These are phyloP conservation scores for Lochmaea crataegi DNA, from an alignment of 2,888 invertebrate species.

Conservation along the genomic window DNA sequence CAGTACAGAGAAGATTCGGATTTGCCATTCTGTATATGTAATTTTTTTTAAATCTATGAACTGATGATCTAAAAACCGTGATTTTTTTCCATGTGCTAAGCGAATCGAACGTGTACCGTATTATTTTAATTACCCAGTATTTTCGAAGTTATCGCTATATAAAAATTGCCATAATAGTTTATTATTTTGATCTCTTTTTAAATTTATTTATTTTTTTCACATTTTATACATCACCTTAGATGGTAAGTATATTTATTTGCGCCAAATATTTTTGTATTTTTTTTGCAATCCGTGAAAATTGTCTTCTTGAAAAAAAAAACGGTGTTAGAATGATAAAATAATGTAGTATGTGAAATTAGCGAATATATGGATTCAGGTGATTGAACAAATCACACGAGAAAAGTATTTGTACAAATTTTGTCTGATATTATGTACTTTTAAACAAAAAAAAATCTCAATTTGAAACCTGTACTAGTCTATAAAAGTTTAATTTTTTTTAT, in stretches of 20 bases:
- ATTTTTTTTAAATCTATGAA: no score
- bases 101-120: conserved; percentile 1
- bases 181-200: conserved; percentile 31
- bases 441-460: conserved; percentile 45
- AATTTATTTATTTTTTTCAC: conserved; percentile 30
- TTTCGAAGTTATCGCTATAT: conserved; percentile 21
- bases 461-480: conserved; percentile 55
- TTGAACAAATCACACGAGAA: conserved; percentile 32
- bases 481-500: conserved; percentile 50
- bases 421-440: conserved; percentile 45
- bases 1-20: no score
- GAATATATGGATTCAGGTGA: conserved; percentile 42
- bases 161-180: conserved; percentile 40
- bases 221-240: conserved; percentile 29
- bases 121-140: conserved; percentile 16
- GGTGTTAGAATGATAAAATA: conserved; percentile 43
- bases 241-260: conserved; percentile 30
- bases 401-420: conserved; percentile 47
- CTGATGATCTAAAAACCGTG: no score
- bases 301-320: conserved; percentile 45
- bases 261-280: conserved; percentile 31
- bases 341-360: conserved; percentile 41
- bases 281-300: conserved; percentile 30
- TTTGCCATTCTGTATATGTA: no score
- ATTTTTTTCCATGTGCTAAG: conserved; percentile 9